Conservation (phyloP, 2,113 vertebrate species). For the Neodon shergylaensis region DNA sequence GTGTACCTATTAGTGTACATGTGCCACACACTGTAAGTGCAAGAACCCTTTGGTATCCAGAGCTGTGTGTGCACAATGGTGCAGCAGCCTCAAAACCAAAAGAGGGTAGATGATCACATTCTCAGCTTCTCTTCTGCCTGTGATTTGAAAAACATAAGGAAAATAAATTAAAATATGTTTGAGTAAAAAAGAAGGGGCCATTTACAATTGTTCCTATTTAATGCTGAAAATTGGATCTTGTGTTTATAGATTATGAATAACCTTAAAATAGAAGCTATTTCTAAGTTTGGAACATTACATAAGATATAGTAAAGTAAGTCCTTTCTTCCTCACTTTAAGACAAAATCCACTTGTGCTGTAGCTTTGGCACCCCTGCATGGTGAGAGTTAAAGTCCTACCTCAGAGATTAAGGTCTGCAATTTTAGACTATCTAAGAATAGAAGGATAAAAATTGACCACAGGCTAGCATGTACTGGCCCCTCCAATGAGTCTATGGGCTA, state of each 20-base stretch:
- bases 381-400: conserved; percentile 66
- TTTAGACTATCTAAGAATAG: conserved; percentile 78
- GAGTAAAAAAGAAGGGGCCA: background rate
- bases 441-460: conserved; percentile 70
- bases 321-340: conserved; percentile 46
- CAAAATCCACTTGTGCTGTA: conserved; percentile 18
- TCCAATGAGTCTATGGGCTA: conserved; percentile 57
- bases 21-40: background rate
- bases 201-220: background rate
- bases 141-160: background rate
- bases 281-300: background rate
- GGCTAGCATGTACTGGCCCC: conserved; percentile 48
- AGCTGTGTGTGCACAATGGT: background rate
- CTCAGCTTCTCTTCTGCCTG: background rate
- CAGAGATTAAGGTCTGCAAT: conserved; percentile 71
- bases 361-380: conserved; percentile 56
- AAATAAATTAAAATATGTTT: background rate
- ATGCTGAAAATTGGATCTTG: background rate
- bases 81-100: background rate
- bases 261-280: background rate
- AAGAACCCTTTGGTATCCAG: background rate
- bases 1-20: background rate
- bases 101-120: background rate
- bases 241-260: conserved; percentile 19
- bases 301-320: background rate